A percentile compares a stretch with the other conserved stretches of the same genome.
These are phyloP conservation scores for Spodoptera picta DNA, from an alignment of 2,888 invertebrate species.

Conservation along the genomic window DNA sequence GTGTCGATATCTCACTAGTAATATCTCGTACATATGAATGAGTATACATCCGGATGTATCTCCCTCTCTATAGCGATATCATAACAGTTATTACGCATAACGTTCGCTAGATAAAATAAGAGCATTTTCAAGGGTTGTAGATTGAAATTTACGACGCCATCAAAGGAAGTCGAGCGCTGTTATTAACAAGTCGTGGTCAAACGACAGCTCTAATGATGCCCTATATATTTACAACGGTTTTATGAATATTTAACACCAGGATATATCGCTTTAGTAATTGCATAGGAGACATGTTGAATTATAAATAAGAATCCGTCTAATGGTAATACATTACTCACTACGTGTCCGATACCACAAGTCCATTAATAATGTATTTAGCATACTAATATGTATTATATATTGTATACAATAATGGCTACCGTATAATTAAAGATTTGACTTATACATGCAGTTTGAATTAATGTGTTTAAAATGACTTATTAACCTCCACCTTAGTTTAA, in stretches of 20 bases:
- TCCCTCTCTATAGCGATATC: constrained; percentile 10
- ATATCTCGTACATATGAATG: constrained; percentile 25
- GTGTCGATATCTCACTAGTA: constrained; percentile 4
- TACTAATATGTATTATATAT: constrained; percentile 33
- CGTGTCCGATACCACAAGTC: constrained; percentile 50
- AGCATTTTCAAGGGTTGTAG: constrained; percentile 52
- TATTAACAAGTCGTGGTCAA: constrained; percentile 49
- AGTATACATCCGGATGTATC: constrained; percentile 15
- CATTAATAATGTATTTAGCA: constrained; percentile 59
- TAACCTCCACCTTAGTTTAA: constrained; percentile 36
- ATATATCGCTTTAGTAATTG: constrained; percentile 57
- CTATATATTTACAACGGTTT: constrained; percentile 41
- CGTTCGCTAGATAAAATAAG: constrained; percentile 40
- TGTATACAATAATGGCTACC: constrained; percentile 32
- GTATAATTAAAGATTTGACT: constrained; percentile 35
- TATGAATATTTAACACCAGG: constrained; percentile 58
- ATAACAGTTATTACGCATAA: constrained; percentile 19
- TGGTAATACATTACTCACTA: constrained; percentile 56
- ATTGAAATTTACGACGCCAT: constrained; percentile 57
- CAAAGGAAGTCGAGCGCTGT: constrained; percentile 52
- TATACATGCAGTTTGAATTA: constrained; percentile 28
- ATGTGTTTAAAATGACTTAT: constrained; percentile 27
- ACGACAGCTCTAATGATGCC: constrained; percentile 42
- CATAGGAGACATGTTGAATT: constrained; percentile 61
- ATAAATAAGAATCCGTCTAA: constrained; percentile 61